phyloP scores from a whole-genome alignment of 1,140 invertebrate species.

The Drosophila triauraria region DNA sequence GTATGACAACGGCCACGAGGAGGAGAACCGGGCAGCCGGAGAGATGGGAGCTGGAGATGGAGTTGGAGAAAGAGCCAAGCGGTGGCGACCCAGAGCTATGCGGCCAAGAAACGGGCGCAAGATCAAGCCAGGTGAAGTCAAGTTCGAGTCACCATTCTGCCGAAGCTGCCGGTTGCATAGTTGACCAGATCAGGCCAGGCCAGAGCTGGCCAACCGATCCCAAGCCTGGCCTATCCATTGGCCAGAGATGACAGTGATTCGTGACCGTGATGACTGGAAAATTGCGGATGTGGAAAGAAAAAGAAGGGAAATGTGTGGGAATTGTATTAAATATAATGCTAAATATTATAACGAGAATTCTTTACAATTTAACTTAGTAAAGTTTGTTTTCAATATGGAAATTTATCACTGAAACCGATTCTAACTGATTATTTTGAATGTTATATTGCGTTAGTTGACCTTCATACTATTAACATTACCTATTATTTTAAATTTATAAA shows the following conservation, averaged over 20 bases:
- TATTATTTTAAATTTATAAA: too few relatives aligned
- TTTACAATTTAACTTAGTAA: too few relatives aligned
- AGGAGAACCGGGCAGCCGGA: conserved; percentile 2
- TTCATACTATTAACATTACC: too few relatives aligned
- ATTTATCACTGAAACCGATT: too few relatives aligned
- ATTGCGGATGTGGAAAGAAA: too few relatives aligned
- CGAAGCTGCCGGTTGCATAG: conserved; percentile 71
- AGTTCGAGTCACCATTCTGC: conserved; percentile 54
- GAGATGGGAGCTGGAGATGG: conserved; percentile 11
- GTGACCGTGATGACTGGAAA: conserved; percentile 17
- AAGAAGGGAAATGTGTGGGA: background rate
- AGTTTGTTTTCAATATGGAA: too few relatives aligned
- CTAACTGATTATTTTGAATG: too few relatives aligned
- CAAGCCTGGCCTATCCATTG: conserved; percentile 19
- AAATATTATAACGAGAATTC: too few relatives aligned
- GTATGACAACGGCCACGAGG: conserved; percentile 44
- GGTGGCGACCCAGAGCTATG: conserved; percentile 70
- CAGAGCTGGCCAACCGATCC: conserved; percentile 28
- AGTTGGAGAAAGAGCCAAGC: conserved; percentile 23
- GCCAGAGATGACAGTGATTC: conserved; percentile 27
- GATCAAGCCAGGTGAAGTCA: conserved; percentile 68
- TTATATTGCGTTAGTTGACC: too few relatives aligned
- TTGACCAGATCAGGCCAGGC: conserved; percentile 68
- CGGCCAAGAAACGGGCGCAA: conserved; percentile 69
- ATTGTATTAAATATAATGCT: background rate